A percentile compares a stretch with the other conserved stretches of the same genome.
phyloP scores from a whole-genome alignment of 1,140 invertebrate genomes.

The Drosophila quadrilineata region DNA sequence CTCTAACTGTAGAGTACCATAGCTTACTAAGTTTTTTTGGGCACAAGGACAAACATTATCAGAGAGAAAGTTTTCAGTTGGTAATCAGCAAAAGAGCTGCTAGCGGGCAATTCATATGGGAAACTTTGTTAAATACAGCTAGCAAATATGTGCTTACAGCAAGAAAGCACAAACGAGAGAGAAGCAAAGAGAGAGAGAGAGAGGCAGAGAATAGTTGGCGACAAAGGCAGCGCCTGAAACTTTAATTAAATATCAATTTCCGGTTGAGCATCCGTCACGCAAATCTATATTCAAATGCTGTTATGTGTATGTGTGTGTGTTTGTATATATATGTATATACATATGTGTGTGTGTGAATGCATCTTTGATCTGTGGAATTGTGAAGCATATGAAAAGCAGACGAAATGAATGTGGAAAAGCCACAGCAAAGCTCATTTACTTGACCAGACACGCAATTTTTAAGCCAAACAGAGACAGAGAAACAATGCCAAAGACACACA shows the following conservation, averaged over 20 bases:
- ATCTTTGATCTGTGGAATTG: constrained; percentile 55
- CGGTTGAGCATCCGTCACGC: constrained; percentile 39
- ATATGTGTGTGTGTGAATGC: background rate
- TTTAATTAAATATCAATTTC: constrained; percentile 76
- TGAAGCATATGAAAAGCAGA: constrained; percentile 13
- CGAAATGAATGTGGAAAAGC: constrained; percentile 47
- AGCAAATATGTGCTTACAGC: too few species aligned
- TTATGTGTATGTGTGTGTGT: background rate
- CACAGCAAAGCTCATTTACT: constrained; percentile 65
- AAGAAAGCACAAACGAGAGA: too few species aligned
- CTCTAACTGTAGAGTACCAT: too few species aligned
- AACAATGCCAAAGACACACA: background rate
- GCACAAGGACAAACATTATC: too few species aligned
- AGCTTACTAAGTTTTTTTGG: too few species aligned
- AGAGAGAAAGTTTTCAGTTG: too few species aligned
- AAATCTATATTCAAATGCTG: background rate
- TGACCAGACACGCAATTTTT: constrained; percentile 51
- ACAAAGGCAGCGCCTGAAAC: constrained; percentile 44
- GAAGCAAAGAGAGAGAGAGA: background rate
- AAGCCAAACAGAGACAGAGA: constrained; percentile 6
- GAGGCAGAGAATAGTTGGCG: background rate
- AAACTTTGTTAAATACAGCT: too few species aligned
- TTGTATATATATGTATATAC: background rate
- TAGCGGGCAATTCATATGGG: too few species aligned
- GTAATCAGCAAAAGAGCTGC: too few species aligned